Evolutionary conservation across 2,797 vertebrate species (phyloP), one percentile per base, ranked within the genome.

Genomic region (Aratinga solstitialis): DNA sequence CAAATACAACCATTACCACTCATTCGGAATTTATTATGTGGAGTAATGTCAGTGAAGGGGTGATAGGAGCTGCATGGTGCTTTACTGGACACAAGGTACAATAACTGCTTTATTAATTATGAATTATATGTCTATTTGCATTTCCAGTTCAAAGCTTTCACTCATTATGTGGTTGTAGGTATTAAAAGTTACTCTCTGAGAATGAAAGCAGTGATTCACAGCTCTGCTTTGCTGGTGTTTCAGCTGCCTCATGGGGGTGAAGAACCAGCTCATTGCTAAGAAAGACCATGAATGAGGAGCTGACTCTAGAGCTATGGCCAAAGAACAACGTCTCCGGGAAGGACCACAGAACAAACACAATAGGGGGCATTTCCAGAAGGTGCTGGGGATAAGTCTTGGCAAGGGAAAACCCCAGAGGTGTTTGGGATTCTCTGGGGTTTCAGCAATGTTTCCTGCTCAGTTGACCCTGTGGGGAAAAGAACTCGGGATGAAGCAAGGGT

Each of bases 61-160:
- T 73, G 61, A 84, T 47, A 68, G 75, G 76, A 88, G 43, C 68
- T 61, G 59, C 61, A 45, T 48, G 72, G 43, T 51, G 21, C 67
- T 94, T 95, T 38, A 62, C 71, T 84, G 67, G 85, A 79, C 59
- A 22, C 43, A 34, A 34, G 66, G 50, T 43, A 54, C 54, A 72
- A 84, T 79, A 82, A 53, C 75, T 76, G 74, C 71, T 65, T 75
- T 84, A 78, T 92, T 79, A 82, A 94, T 85, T 58, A 48, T 69
- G 34, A 92, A 67, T 91, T 87, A 66, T 19, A 62, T 26, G 40
- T 50, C 56, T 82, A 75, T 82, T 65, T 87, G 71, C 81, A 56
- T 89, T 94, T 92, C 66, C 45, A 87, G 77, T 71, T 83, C 84
- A 72, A 78, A 54, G 84, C 74, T 87, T 91, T 89, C 56, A 23